These are phyloP conservation scores for Corvus cornix DNA, from an alignment of 2,113 vertebrate genomes.

Conservation along the genomic window DNA sequence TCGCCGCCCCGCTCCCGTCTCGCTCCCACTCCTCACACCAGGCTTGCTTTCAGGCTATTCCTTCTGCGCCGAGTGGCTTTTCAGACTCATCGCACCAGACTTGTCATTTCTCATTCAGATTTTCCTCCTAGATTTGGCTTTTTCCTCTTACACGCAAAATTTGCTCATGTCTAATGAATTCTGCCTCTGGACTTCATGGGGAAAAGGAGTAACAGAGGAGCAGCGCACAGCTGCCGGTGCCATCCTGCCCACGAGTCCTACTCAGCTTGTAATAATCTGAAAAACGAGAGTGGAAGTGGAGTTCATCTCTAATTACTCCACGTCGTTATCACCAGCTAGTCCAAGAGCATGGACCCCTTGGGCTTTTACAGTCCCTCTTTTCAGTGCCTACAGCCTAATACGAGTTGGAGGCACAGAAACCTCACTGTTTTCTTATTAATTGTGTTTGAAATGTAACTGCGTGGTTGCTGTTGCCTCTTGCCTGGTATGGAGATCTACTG, in stretches of 20 bases:
- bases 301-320: slow-evolving; percentile 51
- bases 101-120: slow-evolving; percentile 58
- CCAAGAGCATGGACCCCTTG: slow-evolving; percentile 1
- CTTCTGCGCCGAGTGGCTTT: slow-evolving; percentile 14
- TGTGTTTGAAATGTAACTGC: slow-evolving; percentile 4
- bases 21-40: slow-evolving; percentile 30
- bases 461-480: background rate
- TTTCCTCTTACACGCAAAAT: slow-evolving; percentile 17
- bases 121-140: slow-evolving; percentile 40
- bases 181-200: slow-evolving; percentile 38
- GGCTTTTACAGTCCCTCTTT: slow-evolving; percentile 21
- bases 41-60: slow-evolving; percentile 47
- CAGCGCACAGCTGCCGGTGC: slow-evolving; percentile 23
- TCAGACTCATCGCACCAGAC: slow-evolving; percentile 44
- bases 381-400: background rate
- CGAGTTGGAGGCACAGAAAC: background rate
- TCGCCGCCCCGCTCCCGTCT: background rate
- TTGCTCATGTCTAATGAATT: slow-evolving; percentile 55
- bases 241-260: slow-evolving; percentile 30
- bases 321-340: slow-evolving; percentile 16
- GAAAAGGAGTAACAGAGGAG: slow-evolving; percentile 4
- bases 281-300: slow-evolving; percentile 47
- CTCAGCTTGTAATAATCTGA: slow-evolving; percentile 36
- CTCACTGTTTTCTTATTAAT: background rate
- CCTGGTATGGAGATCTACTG: background rate